A percentile compares a stretch with the other conserved stretches of the same genome.
phyloP scores from a whole-genome alignment of 1,140 invertebrate species.

The Aphelenchoides avenae region DNA sequence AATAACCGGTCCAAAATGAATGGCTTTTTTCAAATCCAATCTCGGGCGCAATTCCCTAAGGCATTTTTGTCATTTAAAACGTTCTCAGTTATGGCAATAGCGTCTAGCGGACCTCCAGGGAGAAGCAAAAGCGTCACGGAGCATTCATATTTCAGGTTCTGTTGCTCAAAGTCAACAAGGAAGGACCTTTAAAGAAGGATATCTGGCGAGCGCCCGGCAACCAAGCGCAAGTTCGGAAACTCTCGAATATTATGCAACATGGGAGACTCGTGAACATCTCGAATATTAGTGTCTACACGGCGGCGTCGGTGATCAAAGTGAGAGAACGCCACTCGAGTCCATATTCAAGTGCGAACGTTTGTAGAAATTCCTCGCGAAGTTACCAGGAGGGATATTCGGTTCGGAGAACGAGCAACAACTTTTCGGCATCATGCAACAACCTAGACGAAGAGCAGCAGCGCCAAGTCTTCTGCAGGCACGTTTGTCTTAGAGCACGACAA shows the following conservation, averaged over 20 bases:
- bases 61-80: constrained; percentile 60
- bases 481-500: constrained; percentile 19
- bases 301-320: constrained; percentile 89
- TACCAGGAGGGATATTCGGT: constrained; percentile 90
- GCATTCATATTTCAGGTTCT: constrained; percentile 66
- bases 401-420: constrained; percentile 80
- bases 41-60: constrained; percentile 1
- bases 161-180: constrained; percentile 87
- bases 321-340: constrained; percentile 2
- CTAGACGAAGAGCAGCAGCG: constrained; percentile 71
- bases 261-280: constrained; percentile 93
- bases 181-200: constrained; percentile 83
- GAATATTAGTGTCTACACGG: constrained; percentile 94
- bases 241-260: constrained; percentile 87
- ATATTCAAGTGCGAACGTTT: constrained; percentile 26
- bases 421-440: constrained; percentile 76
- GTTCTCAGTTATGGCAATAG: background rate
- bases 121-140: too few species aligned
- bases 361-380: constrained; percentile 82
- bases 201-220: constrained; percentile 88
- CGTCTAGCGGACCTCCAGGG: too few species aligned
- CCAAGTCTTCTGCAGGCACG: constrained; percentile 82
- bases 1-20: too few species aligned
- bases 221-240: constrained; percentile 88
- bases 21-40: constrained; percentile 13